Base-by-base conservation (phyloP, 2,888 invertebrate genomes). In the Leucozona laternaria region DNA sequence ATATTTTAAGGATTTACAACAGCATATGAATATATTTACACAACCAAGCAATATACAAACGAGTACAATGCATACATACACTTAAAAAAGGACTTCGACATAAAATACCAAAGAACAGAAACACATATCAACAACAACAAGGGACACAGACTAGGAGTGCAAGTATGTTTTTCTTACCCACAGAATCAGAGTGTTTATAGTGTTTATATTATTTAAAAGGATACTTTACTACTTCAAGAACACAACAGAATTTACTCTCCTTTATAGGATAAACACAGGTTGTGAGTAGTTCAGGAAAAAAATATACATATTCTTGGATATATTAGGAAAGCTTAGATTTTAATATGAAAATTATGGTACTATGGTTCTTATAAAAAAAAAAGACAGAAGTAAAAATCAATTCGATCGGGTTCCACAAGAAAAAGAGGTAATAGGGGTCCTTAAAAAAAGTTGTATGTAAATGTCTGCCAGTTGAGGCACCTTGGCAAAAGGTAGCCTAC, bases 1-100 rank as follows among this genome's bases (percentile, higher is more conserved):
- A 72, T 73, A 77, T 66, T 66, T 78, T 73, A 64, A 34, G 78
- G 62, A 77, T 22, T 37, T 57, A 66, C 57, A 53, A 66, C 57
- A 53, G 11, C 17, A 71, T 25, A 70, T 53, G 40, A 57, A 79
- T 68, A 50, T 53, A 70, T 72, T 43, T 28, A 66, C 15, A 58
- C 31, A 57, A n/a, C 1, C 43, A 43, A 43, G 15, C n/a, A 25
- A 40, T 15, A 10, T 10, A 57, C n/a, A 43, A n/a, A n/a, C n/a
- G n/a, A n/a, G n/a, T n/a, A n/a, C n/a, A n/a, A n/a, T n/a, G n/a
- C n/a, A 40, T 1, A 64, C 11, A 53, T n/a, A 1, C 31, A 31
- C 58, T 22, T 58, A 2, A 58, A 40, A 64, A 31, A 64, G 37
- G 28, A n/a, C 31, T 7, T 31, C 28, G n/a, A n/a, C n/a, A 62